Evolutionary conservation across 1,140 invertebrate species (phyloP), one percentile per base, ranked within the genome.

Genomic region (Triops cancriformis): DNA sequence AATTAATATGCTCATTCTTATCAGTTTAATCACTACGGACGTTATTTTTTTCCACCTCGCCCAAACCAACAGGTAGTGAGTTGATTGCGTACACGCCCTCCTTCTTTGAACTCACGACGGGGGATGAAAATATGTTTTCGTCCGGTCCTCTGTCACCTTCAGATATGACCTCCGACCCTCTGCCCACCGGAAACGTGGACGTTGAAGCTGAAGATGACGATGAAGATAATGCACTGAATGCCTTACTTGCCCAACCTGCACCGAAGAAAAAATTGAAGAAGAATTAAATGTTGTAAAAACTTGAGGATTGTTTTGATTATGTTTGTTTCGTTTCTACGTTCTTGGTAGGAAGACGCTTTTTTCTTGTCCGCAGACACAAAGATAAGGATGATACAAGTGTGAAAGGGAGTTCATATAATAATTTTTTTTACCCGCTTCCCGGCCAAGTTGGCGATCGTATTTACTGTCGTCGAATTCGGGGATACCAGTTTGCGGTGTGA

Each of bases 1-100:
- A 42, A 76, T 26, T 23, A 45, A 51, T 64, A 31, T n/a, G 45
- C 23, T 12, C 18, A 76, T 26, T 45, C 18, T 43, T 64, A 27
- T 37, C n/a, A 26, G n/a, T 41, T 28, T 64, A n/a, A 23, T 78
- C 18, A 74, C 28, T 28, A 41, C 28, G 73, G 72, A 72, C 37
- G 31, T 31, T 72, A 45, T 28, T 41, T 76, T 78, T 76, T 78
- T 7, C 28, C 51, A 6, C 51, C 51, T 1, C 14, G 6, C 51
- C 23, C 23, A 2, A 37, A 37, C 18, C 3, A 26, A 31, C 27
- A 79, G 80, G 80, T 73, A 79, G 75, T 51, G 82, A 83, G 76
- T 28, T 83, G 37, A 79, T 82, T 1, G 72, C 81, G 10, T 83
- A 83, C 76, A 82, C 82, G 76, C 81, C 82, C 23, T 81, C 78